Percentiles rank a stretch among this genome's conserved stretches.
Evolutionary conservation across 1,140 invertebrate genomes (phyloP).

Genomic region (Saccostrea echinata): DNA sequence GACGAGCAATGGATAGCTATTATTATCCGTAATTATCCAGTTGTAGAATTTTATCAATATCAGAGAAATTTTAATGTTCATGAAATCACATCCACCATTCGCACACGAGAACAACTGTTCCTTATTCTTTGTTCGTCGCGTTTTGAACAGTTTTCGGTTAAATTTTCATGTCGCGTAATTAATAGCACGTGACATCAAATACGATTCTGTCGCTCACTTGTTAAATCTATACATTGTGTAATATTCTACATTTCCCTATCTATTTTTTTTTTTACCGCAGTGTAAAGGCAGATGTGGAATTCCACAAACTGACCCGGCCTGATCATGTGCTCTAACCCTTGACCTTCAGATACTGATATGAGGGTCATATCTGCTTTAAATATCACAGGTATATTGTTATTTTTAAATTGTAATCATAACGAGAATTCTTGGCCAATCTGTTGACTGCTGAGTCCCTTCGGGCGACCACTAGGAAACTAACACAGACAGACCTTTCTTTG

Average conservation of each 20-base stretch:
- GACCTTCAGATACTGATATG: background rate
- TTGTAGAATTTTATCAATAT: slow-evolving; percentile 36
- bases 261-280: background rate
- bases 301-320: background rate
- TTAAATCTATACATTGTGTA: background rate
- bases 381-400: slow-evolving; percentile 30
- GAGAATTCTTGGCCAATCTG: slow-evolving; percentile 34
- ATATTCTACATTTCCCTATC: background rate
- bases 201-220: background rate
- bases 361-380: slow-evolving; percentile 28
- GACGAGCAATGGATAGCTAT: slow-evolving; percentile 23
- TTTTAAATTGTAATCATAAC: slow-evolving; percentile 27
- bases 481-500: background rate
- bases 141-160: background rate
- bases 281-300: background rate
- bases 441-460: slow-evolving; percentile 17
- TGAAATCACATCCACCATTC: slow-evolving; percentile 24
- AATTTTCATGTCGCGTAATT: background rate
- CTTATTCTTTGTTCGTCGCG: background rate
- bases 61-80: slow-evolving; percentile 29
- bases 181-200: background rate
- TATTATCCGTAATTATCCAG: slow-evolving; percentile 34
- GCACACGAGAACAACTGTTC: slow-evolving; percentile 17
- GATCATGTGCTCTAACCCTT: slow-evolving; percentile 5
- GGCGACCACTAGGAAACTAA: background rate